Evolutionary conservation across 2,888 invertebrate genomes (phyloP), one percentile per base, ranked within the genome.

Genomic region (Cataglyphis altisquamis): DNA sequence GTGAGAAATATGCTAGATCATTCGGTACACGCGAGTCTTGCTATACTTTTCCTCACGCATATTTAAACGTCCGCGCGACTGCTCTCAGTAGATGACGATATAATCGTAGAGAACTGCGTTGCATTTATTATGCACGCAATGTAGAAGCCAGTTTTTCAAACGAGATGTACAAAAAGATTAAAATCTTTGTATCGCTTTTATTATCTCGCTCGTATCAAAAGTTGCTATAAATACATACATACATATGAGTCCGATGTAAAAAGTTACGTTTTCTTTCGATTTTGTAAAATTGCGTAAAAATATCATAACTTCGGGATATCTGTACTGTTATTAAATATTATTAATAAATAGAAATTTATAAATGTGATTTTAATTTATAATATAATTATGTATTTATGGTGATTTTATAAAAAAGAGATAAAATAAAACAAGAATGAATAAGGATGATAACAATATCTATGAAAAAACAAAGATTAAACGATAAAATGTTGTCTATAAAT

Each of bases 1-100:
- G 82, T 77, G 85, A 82, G 89, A 82, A 62, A 82, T 77, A 73
- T 45, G 73, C 78, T 57, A 12, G 52, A 55, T 77, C 68, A 52
- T 52, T 78, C 8, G 36, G 32, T 12, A 18, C 70, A 66, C 57
- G 66, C 83, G 36, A 70, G 55, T 63, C 73, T 72, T 45, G 29
- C 52, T 6, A 73, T 77, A 75, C 36, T 75, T 83, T 78, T 82
- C 66, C 60, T 45, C 81, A 73, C 82, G 36, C 70, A 21, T 6
- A 55, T 60, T 21, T 57, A 9, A 9, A n/a, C 32, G 45, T 45
- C 15, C 39, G 36, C 32, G 66, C 66, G 70, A 86, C 82, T 86
- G 85, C 82, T 84, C 84, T 52, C 85, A 72, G 83, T 80, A 66
- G 83, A 63, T 75, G 81, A 63, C 84, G 83, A 85, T 86, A 63